Evolutionary conservation across 2,888 invertebrate species (phyloP).

Genomic region (Sarcophaga carnaria): DNA sequence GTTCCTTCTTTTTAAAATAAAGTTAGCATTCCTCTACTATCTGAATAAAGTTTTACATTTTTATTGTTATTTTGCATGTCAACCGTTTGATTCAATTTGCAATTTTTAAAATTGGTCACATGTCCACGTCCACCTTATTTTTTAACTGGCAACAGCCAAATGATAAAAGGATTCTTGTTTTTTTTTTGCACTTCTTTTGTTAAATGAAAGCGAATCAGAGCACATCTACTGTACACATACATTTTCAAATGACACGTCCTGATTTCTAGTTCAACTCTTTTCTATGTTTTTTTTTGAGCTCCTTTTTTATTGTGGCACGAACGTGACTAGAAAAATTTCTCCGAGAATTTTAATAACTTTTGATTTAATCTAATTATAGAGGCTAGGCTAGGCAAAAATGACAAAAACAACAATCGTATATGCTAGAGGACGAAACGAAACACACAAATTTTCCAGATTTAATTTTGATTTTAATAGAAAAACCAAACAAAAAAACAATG

Average conservation of each 20-base stretch:
- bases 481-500: slow-evolving; percentile 7
- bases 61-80: slow-evolving; percentile 19
- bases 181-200: slow-evolving; percentile 3
- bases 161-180: slow-evolving; percentile 14
- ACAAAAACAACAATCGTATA: slow-evolving; percentile 44
- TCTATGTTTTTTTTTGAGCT: background rate
- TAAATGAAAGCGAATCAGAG: slow-evolving; percentile 7
- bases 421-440: background rate
- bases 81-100: slow-evolving; percentile 53
- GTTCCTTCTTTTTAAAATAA: background rate
- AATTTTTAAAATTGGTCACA: slow-evolving; percentile 50
- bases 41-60: slow-evolving; percentile 12
- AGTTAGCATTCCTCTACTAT: background rate
- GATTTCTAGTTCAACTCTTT: background rate
- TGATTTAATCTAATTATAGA: slow-evolving; percentile 80
- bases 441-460: slow-evolving; percentile 49
- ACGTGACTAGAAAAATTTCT: slow-evolving; percentile 77
- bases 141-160: background rate
- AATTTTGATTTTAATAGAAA: slow-evolving; percentile 67
- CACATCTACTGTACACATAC: background rate
- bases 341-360: slow-evolving; percentile 74
- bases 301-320: slow-evolving; percentile 51
- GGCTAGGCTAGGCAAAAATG: slow-evolving; percentile 61
- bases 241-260: slow-evolving; percentile 59
- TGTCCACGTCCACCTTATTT: slow-evolving; percentile 25